Evolutionary conservation across 2,888 invertebrate species (phyloP).

Genomic region (Lydus trimaculatus): DNA sequence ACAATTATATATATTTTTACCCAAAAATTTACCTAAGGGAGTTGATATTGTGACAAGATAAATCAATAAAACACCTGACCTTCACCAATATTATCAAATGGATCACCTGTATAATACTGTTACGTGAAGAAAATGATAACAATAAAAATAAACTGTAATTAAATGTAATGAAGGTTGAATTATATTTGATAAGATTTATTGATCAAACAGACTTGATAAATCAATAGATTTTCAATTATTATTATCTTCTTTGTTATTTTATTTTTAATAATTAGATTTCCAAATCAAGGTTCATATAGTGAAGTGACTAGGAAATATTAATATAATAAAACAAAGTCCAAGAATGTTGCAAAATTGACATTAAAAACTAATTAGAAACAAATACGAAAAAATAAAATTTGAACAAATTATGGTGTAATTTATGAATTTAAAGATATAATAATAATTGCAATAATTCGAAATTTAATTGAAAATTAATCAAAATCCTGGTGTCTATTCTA

Average conservation of each 20-base stretch:
- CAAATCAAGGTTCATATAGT: not conserved
- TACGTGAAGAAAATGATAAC: not conserved
- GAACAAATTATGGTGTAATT: too few species aligned
- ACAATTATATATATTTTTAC: not conserved
- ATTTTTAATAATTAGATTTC: not conserved
- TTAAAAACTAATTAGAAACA: not conserved
- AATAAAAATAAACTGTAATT: not conserved
- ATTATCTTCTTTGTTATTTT: not conserved
- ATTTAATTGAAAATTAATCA: too few species aligned
- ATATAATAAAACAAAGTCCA: not conserved
- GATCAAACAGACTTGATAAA: not conserved
- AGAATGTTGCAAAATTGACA: not conserved
- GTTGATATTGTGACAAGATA: not conserved
- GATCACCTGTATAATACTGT: too few species aligned
- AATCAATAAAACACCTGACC: constrained; percentile 1
- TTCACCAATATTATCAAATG: not conserved
- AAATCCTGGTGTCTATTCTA: too few species aligned
- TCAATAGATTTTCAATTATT: not conserved
- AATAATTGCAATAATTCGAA: too few species aligned
- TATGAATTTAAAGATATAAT: too few species aligned
- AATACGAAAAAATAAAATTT: too few species aligned
- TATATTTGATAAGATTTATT: not conserved
- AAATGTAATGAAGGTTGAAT: not conserved
- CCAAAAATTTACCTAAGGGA: not conserved
- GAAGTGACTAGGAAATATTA: too few species aligned